phyloP scores from a whole-genome alignment of 2,797 vertebrate species.

The Varecia variegata region DNA sequence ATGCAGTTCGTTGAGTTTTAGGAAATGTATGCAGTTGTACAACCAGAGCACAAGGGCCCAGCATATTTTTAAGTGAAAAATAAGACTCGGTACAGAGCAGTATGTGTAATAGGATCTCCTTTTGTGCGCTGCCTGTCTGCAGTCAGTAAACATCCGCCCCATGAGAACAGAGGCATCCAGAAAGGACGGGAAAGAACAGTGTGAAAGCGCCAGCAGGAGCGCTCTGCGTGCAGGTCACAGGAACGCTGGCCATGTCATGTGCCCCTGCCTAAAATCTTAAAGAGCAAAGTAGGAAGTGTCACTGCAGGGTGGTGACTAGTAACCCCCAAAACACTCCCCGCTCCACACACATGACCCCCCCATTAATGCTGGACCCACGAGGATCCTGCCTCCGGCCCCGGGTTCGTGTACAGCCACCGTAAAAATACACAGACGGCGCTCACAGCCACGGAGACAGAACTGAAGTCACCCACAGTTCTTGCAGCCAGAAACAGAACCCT shows the following conservation, averaged over 20 bases:
- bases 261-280: background rate
- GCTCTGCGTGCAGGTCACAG: background rate
- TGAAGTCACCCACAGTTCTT: too few species aligned
- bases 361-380: background rate
- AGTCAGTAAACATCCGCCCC: accelerated
- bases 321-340: background rate
- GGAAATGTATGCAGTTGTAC: background rate
- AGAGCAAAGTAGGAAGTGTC: background rate
- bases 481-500: too few species aligned
- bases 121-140: accelerated
- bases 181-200: background rate
- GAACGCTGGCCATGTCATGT: background rate
- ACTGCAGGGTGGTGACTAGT: background rate
- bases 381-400: background rate
- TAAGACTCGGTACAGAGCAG: background rate
- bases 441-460: background rate
- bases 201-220: background rate
- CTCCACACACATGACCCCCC: background rate
- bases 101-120: background rate
- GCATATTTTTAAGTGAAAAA: background rate
- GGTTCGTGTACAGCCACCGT: accelerated
- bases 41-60: background rate
- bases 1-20: accelerated
- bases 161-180: accelerated
- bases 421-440: background rate